Base-by-base conservation (phyloP, 2,888 invertebrate species). In the Drosophila meridiana region DNA sequence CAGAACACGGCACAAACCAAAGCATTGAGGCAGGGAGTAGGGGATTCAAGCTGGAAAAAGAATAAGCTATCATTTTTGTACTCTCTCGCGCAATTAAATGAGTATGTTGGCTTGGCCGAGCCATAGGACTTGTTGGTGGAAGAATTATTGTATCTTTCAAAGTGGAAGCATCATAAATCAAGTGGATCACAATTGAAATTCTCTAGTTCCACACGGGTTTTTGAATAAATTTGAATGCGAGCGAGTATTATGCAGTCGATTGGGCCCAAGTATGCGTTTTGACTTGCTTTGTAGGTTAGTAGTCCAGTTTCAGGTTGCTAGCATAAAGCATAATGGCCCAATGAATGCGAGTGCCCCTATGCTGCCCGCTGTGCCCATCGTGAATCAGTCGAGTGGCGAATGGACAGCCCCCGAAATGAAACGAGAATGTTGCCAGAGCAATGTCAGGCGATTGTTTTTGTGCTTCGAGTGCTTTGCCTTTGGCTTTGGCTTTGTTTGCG, bases 361-460 rank as follows among this genome's bases (percentile, higher is more conserved):
- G 45, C 47, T 4, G 2, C 14, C 45, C 26, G 5, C 20, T n/a
- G 11, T 9, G 28, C 14, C 43, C 45, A 52, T 60, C 65, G 69
- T 56, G 70, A 72, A 65, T 20, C 55, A 59, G 65, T 73, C 52
- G 42, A 61, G 60, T 58, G 60, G n/a, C 56, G 57, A 66, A 61
- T 69, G 72, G 64, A 59, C 72, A 60, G 70, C 32, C 60, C 50
- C 60, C 63, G 48, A 55, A 59, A 36, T 47, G 58, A 47, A 59
- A 47, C 58, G 34, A 47, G 47, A 58, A 58, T 60, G 60, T 50
- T 60, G 48, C 48, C 30, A 48, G 83, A 30, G 83, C 70, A 85
- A 82, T 83, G 85, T 85, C 81, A 73, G 83, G 80, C 83, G 75
- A 79, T 79, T 85, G 83, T 83, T 77, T 83, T 73, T 86, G 80